Evolutionary conservation across 2,797 vertebrate species (phyloP), one percentile per base, ranked within the genome.

Genomic region (Tapera naevia): DNA sequence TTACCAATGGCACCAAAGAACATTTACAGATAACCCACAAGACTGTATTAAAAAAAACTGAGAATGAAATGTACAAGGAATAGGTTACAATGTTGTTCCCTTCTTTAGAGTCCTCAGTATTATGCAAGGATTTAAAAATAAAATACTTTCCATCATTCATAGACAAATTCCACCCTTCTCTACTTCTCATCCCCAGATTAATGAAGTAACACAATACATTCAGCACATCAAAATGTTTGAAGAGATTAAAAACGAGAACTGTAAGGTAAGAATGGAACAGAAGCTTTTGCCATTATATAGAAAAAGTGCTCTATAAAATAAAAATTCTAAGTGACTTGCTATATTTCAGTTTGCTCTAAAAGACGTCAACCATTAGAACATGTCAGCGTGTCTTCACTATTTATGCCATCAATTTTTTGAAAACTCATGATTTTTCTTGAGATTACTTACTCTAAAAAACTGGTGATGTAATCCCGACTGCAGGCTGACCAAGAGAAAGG

Each of bases 391-490:
- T 88, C 41, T 95, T 81, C 80, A 92, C 65, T 75, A 51, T 2
- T 87, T 75, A 88, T 39, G 17, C 39, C 41, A 18, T 27, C 11
- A 56, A 35, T 60, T 96, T 97, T 94, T 96, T 60, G 41, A 95
- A 89, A 96, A 96, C 70, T 95, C 25, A 71, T 93, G 25, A 92
- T 94, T 95, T 95, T 94, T 97, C 92, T 95, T 95, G 79, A 95
- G 65, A 91, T 95, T 98, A 99, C 99, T 99, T 99, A 99, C 99
- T 99, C 99, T 91, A 99, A 98, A 97, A 99, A 99, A 97, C 99
- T 99, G 97, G 99, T 99, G 98, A 99, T 99, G 97, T 99, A 99
- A 98, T 99, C 99, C 94, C 99, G 99, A 98, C 99, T 99, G 98
- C 99, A 99, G 93, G 99, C 98, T 57, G 99, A 99, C 99, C 99